Base-by-base conservation (phyloP, 2,888 invertebrate species). In the Oxyscelio sp. region DNA sequence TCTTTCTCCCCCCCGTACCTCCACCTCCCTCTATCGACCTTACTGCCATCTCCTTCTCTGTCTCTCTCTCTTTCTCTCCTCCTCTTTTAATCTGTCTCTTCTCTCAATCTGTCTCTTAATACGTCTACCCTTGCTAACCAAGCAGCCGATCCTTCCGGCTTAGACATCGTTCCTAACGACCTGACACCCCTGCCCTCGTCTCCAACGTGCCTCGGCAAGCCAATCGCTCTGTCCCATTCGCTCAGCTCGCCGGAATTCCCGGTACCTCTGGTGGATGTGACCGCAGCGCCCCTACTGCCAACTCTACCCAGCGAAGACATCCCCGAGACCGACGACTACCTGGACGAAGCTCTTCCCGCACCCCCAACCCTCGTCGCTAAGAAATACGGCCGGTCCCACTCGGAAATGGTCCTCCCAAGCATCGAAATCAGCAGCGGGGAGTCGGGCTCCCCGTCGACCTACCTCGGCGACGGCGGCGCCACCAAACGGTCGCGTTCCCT, bases 221-320 rank as follows among this genome's bases (percentile, higher is more conserved):
- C 92, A 2, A 80, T 89, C 43, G 73, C 79, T 6, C 85, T 94
- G 63, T 89, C 92, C n/a, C 93, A 93, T 80, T 93, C 94, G 34
- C 54, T 92, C 43, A 94, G 94, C 84, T 94, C 94, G 24, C 94
- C 94, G 21, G 93, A 94, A 63, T 78, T 93, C 24, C 92, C 93
- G 22, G 85, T 90, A 27, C 90, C 91, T 5, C n/a, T 87, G 48
- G 70, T 88, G 75, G 87, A 89, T 43, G 78, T 87, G 45, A 83
- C 81, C n/a, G 31, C 59, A 15, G 63, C 79, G 81, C 71, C 74
- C 73, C 85, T 80, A 79, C 59, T 77, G 75, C 86, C 87, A 27
- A 86, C 71, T 54, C 85, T 90, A 31, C 90, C 90, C 31, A 86
- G 70, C 65, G 88, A 81, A 48, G 73, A 84, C 17, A 54, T 71